Evolutionary conservation across 2,797 vertebrate species (phyloP), one percentile per base, ranked within the genome.

Genomic region (Dipus sagitta): DNA sequence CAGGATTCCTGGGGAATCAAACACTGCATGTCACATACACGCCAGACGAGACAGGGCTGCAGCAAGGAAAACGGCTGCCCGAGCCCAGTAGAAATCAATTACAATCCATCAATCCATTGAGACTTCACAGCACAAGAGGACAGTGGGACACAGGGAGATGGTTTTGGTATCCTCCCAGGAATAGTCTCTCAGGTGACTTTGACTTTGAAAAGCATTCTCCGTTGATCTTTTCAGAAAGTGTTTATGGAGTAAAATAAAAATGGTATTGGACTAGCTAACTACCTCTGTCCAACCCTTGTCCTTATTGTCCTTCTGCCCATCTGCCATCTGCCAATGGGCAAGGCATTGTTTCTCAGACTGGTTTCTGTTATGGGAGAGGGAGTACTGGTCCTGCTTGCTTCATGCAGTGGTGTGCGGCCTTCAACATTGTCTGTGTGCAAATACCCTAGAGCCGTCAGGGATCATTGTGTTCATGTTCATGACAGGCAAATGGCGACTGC

Each of bases 81-180:
- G 1, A 2, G 52, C 65, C 52, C 26, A 18, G 30, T 11, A 18
- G 91, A n/a, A 52, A 24, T n/a, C 75, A 8, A 1, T 60, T 9
- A 1, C 4, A 2, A 42, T 6, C 0, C 4, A 0, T 2, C 30
- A 0, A 9, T 60, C 79, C 52, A 3, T 28, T 34, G 21, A 38
- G 24, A 54, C 42, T 34, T 79, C 75, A 4, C 54, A 21, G 20
- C 70, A 38, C 14, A n/a, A 20, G 20, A 10, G 23, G 71, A 26
- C n/a, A 82, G 58, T 13, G 14, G 15, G 30, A 52, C 86, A 71
- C 38, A 0, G 26, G 58, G 14, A 34, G 28, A 60, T 12, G 10
- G 6, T 68, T 18, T 34, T 9, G 17, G 0, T 34, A 47, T 52
- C 81, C 38, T 95, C 58, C 76, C 32, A 28, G 47, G 32, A 82